These are phyloP conservation scores for Volucella bombylans DNA, from an alignment of 2,888 invertebrate genomes.

Conservation along the genomic window DNA sequence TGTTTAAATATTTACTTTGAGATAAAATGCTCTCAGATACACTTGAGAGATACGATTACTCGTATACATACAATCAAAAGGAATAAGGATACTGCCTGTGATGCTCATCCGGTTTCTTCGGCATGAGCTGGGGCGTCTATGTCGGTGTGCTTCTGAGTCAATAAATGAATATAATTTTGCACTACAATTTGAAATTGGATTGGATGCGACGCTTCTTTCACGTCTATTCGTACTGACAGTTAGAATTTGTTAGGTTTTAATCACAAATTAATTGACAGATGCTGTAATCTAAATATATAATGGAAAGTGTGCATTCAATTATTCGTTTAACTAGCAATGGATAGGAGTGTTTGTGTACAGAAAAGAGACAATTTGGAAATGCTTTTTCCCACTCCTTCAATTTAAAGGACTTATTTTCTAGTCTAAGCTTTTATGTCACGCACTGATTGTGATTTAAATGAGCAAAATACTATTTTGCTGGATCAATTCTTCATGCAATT, in stretches of 20 bases:
- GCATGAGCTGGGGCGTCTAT: neutral
- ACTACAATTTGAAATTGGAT: conserved; percentile 26
- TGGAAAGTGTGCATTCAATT: conserved; percentile 6
- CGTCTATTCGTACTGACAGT: conserved; percentile 49
- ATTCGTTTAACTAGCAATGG: conserved; percentile 7
- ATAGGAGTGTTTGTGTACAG: no score
- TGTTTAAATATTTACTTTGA: conserved; percentile 70
- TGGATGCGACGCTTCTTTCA: conserved; percentile 44
- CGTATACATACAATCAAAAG: conserved; percentile 24
- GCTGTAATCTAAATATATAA: conserved; percentile 24
- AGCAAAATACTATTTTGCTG: no score
- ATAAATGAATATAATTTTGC: conserved; percentile 20
- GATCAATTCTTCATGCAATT: no score
- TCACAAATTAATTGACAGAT: conserved; percentile 42
- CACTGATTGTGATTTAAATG: no score
- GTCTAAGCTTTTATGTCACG: no score
- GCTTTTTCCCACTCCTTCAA: no score
- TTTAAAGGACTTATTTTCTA: no score
- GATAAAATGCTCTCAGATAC: conserved; percentile 68
- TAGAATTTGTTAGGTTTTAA: conserved; percentile 31
- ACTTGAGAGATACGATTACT: conserved; percentile 24
- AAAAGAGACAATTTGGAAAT: no score
- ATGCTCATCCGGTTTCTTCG: conserved; percentile 33
- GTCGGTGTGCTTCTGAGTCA: neutral
- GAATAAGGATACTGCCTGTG: conserved; percentile 33